These are phyloP conservation scores for Luperina nickerlii DNA, from an alignment of 2,888 invertebrate species.

Conservation along the genomic window DNA sequence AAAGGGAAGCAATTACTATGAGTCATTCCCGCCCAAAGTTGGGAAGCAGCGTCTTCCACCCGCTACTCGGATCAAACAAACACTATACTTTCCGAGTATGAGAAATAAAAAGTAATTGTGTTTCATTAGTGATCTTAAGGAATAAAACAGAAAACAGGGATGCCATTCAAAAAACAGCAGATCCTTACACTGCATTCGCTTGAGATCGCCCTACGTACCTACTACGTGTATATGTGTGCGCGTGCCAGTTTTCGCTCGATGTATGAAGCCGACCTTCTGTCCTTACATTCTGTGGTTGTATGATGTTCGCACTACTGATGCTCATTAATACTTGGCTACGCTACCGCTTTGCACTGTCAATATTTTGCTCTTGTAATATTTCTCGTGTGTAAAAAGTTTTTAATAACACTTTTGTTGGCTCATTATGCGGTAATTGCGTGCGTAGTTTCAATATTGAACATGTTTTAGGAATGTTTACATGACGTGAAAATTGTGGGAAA, in stretches of 20 bases:
- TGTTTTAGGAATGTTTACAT: slow-evolving; percentile 17
- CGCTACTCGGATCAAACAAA: no score
- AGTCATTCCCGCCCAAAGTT: no score
- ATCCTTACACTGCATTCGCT: neutral
- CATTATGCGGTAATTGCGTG: slow-evolving; percentile 14
- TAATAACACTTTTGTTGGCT: slow-evolving; percentile 32
- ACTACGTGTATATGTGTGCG: neutral
- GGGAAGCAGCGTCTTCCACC: no score
- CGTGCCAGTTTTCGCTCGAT: neutral
- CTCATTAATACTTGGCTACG: slow-evolving; percentile 56
- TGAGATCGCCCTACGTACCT: neutral
- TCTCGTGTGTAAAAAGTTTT: slow-evolving; percentile 29
- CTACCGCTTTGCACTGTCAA: slow-evolving; percentile 31
- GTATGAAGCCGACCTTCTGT: neutral
- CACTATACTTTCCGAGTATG: no score
- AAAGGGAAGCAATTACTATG: no score
- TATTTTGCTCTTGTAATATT: slow-evolving; percentile 43
- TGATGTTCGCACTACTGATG: slow-evolving; percentile 16
- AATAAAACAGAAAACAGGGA: neutral
- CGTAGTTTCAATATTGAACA: slow-evolving; percentile 32
- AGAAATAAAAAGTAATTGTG: no score
- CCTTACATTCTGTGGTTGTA: neutral
- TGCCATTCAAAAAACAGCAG: neutral
- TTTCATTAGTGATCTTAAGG: no score
- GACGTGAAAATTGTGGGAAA: neutral